Evolutionary conservation across 2,113 vertebrate species (phyloP).

Genomic region (Oophaga pumilio): DNA sequence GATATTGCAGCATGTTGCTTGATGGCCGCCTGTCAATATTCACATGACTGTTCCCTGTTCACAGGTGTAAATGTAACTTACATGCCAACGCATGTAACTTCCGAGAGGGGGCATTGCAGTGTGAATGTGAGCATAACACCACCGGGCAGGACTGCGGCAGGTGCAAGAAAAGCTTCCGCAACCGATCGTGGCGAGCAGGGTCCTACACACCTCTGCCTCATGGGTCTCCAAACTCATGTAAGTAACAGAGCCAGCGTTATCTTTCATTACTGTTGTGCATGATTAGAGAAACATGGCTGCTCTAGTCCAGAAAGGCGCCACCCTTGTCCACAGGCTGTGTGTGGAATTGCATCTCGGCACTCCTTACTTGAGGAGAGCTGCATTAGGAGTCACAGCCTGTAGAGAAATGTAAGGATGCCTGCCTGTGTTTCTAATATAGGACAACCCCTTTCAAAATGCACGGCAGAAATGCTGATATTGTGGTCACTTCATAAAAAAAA

Average conservation of each 20-base stretch:
- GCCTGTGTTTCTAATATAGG: too few species aligned
- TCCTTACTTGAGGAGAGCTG: not conserved
- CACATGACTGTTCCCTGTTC: constrained; percentile 25
- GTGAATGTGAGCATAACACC: constrained; percentile 97
- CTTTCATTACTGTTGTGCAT: not conserved
- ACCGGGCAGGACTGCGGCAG: constrained; percentile 94
- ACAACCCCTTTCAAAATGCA: too few species aligned
- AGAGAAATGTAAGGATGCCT: too few species aligned
- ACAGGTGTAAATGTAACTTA: constrained; percentile 97
- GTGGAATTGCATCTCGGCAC: not conserved
- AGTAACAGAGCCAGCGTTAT: constrained; percentile 62
- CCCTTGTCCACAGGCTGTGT: not conserved
- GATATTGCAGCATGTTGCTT: not conserved
- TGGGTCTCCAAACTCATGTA: constrained; percentile 93
- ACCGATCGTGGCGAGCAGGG: constrained; percentile 91
- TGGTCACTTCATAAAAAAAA: too few species aligned
- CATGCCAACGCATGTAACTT: constrained; percentile 90
- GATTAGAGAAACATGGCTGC: not conserved
- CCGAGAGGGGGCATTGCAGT: constrained; percentile 90
- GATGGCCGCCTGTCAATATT: not conserved
- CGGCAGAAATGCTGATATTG: too few species aligned
- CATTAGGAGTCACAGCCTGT: too few species aligned
- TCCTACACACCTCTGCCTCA: constrained; percentile 92
- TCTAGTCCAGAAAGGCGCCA: not conserved
- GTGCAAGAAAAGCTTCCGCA: constrained; percentile 94